These are phyloP conservation scores for Pluvianellus socialis DNA, from an alignment of 2,113 vertebrate species.

Conservation along the genomic window DNA sequence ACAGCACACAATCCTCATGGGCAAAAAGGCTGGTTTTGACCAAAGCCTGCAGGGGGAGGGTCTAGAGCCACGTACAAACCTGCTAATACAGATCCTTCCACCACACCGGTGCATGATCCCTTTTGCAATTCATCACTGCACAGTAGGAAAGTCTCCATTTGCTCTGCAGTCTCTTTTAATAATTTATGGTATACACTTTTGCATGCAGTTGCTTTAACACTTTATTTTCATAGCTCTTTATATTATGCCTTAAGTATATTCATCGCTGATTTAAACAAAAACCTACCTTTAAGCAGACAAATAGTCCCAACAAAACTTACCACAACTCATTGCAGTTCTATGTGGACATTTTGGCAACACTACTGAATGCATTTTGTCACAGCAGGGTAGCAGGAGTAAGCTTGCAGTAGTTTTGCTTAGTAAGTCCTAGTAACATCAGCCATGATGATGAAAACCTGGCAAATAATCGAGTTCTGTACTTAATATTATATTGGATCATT, in stretches of 20 bases:
- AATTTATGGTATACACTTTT: not conserved
- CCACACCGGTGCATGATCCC: not conserved
- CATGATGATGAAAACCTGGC: not conserved
- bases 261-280: not conserved
- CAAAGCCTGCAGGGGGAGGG: not conserved
- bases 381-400: not conserved
- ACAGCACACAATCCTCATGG: not conserved
- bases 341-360: not conserved
- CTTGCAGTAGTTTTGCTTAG: not conserved
- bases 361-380: not conserved
- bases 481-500: not conserved
- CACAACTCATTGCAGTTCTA: not conserved
- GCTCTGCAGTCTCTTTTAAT: not conserved
- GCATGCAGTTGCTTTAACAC: not conserved
- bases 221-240: not conserved
- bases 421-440: not conserved
- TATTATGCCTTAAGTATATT: not conserved
- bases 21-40: not conserved
- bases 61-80: not conserved
- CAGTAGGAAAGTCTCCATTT: not conserved
- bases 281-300: not conserved
- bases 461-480: not conserved
- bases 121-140: not conserved
- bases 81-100: not conserved
- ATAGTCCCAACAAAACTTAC: not conserved